phyloP scores from a whole-genome alignment of 1,140 invertebrate genomes.

The Macrostomum lignano region DNA sequence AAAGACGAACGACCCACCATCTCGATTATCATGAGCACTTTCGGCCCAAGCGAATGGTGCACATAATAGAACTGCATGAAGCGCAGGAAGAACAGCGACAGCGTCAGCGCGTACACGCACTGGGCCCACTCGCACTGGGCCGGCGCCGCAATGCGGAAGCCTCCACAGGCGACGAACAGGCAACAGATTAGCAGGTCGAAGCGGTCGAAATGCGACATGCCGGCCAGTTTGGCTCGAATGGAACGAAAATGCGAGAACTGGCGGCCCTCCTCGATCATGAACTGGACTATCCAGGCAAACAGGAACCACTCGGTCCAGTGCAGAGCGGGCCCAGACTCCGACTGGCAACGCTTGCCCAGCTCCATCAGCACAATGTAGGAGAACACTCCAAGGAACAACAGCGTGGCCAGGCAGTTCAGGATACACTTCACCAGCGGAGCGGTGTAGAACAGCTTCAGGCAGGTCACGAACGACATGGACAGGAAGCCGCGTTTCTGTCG shows the following conservation, averaged over 20 bases:
- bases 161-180: constrained; percentile 13
- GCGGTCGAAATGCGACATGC: constrained; percentile 17
- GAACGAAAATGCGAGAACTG: constrained; percentile 5
- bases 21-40: constrained; percentile 26
- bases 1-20: constrained; percentile 15
- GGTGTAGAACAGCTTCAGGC: no score
- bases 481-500: background rate
- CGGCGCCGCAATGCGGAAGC: constrained; percentile 10
- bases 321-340: constrained; percentile 1
- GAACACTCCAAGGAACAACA: constrained; percentile 8
- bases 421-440: background rate
- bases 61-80: constrained; percentile 16
- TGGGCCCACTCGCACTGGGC: constrained; percentile 11
- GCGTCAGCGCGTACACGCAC: background rate
- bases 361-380: constrained; percentile 9
- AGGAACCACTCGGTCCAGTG: constrained; percentile 7
- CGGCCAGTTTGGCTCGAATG: constrained; percentile 13
- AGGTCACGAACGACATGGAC: no score
- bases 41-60: constrained; percentile 22
- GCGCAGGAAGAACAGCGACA: constrained; percentile 14
- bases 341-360: background rate
- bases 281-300: constrained; percentile 7
- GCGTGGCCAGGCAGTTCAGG: constrained; percentile 5
- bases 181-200: constrained; percentile 18
- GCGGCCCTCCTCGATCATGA: constrained; percentile 8